phyloP scores from a whole-genome alignment of 2,888 invertebrate genomes.

The Pseudanteris insignis region DNA sequence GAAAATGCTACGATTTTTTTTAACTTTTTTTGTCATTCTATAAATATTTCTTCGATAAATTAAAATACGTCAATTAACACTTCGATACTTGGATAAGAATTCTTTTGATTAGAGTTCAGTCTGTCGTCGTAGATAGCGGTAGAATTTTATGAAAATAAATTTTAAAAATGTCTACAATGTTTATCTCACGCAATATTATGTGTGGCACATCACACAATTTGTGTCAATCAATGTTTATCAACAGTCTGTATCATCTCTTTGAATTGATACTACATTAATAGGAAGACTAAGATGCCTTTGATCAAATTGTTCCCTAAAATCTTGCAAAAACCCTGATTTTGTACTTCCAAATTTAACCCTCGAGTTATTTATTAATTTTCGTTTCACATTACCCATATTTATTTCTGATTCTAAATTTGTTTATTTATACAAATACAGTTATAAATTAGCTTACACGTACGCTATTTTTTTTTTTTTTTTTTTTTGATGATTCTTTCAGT shows the following conservation, averaged over 20 bases:
- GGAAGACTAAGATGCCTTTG: slow-evolving; percentile 44
- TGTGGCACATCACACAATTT: slow-evolving; percentile 9
- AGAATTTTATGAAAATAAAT: slow-evolving; percentile 17
- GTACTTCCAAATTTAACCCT: slow-evolving; percentile 35
- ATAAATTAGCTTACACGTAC: slow-evolving; percentile 31
- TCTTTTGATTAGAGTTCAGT: too few species aligned
- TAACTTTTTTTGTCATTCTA: too few species aligned
- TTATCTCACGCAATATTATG: slow-evolving; percentile 8
- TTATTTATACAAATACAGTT: slow-evolving; percentile 33
- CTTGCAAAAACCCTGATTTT: slow-evolving; percentile 39
- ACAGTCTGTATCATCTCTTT: slow-evolving; percentile 39
- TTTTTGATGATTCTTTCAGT: slow-evolving; percentile 2
- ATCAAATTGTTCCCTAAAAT: slow-evolving; percentile 45
- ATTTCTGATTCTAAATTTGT: slow-evolving; percentile 5
- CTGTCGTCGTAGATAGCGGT: slow-evolving; percentile 26
- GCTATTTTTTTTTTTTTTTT: slow-evolving; percentile 10
- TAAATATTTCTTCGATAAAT: too few species aligned
- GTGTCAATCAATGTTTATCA: slow-evolving; percentile 29
- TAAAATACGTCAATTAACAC: too few species aligned
- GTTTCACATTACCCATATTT: slow-evolving; percentile 20
- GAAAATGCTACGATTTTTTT: too few species aligned
- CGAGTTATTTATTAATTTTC: slow-evolving; percentile 13
- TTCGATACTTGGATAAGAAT: too few species aligned
- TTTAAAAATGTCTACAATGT: slow-evolving; percentile 21
- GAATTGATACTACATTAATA: slow-evolving; percentile 39